A percentile compares a stretch with the other conserved stretches of the same genome.
These are phyloP conservation scores for Corydoras maculifer DNA, from an alignment of 2,113 vertebrate genomes.

Conservation along the genomic window DNA sequence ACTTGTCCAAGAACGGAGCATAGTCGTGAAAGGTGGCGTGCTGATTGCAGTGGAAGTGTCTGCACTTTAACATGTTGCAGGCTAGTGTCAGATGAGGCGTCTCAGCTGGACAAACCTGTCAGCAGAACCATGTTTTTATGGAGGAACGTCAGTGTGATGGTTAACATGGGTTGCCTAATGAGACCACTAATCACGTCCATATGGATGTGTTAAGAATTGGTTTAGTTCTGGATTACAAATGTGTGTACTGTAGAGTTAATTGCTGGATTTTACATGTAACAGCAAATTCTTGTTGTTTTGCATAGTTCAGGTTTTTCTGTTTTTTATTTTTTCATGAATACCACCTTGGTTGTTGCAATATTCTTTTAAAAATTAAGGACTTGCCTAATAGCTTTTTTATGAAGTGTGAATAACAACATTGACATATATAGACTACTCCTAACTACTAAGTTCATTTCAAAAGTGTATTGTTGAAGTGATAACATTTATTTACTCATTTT, in stretches of 20 bases:
- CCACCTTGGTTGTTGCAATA: too few species aligned
- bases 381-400: too few species aligned
- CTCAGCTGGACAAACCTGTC: constrained; percentile 57
- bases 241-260: neutral
- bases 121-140: constrained; percentile 65
- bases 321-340: neutral
- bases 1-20: neutral
- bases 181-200: constrained; percentile 70
- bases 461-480: too few species aligned
- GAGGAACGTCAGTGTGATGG: constrained; percentile 66
- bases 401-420: too few species aligned
- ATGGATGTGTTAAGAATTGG: constrained; percentile 48
- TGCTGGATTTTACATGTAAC: constrained; percentile 10
- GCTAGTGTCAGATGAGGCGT: neutral
- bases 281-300: neutral
- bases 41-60: neutral
- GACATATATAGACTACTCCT: too few species aligned
- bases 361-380: too few species aligned
- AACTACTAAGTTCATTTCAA: too few species aligned
- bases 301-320: neutral
- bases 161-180: constrained; percentile 67
- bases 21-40: neutral
- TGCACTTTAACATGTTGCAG: neutral
- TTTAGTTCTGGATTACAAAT: neutral
- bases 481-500: too few species aligned